Percentiles rank a stretch among this genome's conserved stretches.
phyloP scores from a whole-genome alignment of 2,797 vertebrate genomes.

The Moxostoma hubbsi region DNA sequence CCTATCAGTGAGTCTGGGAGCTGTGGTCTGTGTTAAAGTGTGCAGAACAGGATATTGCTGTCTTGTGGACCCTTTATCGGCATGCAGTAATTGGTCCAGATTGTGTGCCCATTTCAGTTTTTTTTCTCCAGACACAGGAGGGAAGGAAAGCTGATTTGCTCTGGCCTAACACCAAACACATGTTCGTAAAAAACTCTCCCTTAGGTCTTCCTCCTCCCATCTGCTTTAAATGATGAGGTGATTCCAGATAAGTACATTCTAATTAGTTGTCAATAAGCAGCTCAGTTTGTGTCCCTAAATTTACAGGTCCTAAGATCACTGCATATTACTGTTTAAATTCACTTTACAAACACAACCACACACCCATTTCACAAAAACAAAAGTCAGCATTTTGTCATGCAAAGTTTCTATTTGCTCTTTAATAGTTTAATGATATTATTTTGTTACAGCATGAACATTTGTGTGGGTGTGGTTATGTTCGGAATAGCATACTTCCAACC shows the following conservation, averaged over 20 bases:
- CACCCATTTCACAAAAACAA: not conserved
- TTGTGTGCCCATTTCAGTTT: constrained; percentile 37
- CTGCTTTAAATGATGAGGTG: constrained; percentile 78
- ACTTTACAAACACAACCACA: not conserved
- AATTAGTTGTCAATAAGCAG: constrained; percentile 81
- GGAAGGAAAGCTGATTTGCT: constrained; percentile 44
- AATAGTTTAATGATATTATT: not conserved
- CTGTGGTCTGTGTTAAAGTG: constrained; percentile 39
- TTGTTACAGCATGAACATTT: not conserved
- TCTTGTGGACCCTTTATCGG: constrained; percentile 53
- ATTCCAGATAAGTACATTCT: constrained; percentile 76
- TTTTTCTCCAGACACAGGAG: constrained; percentile 46
- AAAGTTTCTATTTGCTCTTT: not conserved
- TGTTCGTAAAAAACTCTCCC: constrained; percentile 36
- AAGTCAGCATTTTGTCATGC: not conserved
- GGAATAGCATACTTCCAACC: not conserved
- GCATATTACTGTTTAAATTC: constrained; percentile 16
- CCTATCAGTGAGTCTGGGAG: constrained; percentile 23
- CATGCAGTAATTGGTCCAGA: constrained; percentile 50
- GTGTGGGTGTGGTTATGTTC: not conserved
- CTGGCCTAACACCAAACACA: constrained; percentile 54
- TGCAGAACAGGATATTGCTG: constrained; percentile 60
- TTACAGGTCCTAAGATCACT: constrained; percentile 56
- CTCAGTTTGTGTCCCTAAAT: constrained; percentile 74
- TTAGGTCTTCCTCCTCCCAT: constrained; percentile 69